These are phyloP conservation scores for Phyto melanocephala DNA, from an alignment of 2,888 invertebrate genomes.

Conservation along the genomic window DNA sequence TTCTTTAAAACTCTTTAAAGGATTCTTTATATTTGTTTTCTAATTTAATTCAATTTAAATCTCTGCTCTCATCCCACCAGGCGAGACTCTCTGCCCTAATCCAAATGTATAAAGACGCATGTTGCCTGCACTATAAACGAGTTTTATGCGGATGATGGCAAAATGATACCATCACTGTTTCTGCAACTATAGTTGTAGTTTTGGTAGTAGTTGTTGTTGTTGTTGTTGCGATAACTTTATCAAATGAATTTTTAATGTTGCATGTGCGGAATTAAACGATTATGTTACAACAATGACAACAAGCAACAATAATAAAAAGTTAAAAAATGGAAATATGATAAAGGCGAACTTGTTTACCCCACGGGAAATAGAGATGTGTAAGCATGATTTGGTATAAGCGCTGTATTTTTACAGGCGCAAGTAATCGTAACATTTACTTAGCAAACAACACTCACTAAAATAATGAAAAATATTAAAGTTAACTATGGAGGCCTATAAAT, in stretches of 20 bases:
- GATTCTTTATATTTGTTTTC: no score
- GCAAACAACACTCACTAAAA: neutral
- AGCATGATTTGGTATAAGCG: neutral
- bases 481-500: slow-evolving; percentile 22
- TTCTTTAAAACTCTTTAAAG: no score
- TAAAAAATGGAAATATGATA: neutral
- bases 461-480: neutral
- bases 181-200: neutral
- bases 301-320: slow-evolving; percentile 2
- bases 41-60: no score
- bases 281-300: slow-evolving; percentile 55
- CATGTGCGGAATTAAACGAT: slow-evolving; percentile 64
- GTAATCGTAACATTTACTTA: neutral
- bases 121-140: neutral
- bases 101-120: neutral
- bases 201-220: neutral
- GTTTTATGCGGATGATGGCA: neutral
- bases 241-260: slow-evolving; percentile 65
- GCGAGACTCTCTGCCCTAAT: no score
- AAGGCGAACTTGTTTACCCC: neutral
- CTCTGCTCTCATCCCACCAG: no score
- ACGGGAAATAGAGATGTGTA: neutral
- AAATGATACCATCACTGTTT: neutral
- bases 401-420: neutral
- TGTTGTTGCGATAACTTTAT: slow-evolving; percentile 59